Base-by-base conservation (phyloP, 2,888 invertebrate species). In the Meandrusa payeni region DNA sequence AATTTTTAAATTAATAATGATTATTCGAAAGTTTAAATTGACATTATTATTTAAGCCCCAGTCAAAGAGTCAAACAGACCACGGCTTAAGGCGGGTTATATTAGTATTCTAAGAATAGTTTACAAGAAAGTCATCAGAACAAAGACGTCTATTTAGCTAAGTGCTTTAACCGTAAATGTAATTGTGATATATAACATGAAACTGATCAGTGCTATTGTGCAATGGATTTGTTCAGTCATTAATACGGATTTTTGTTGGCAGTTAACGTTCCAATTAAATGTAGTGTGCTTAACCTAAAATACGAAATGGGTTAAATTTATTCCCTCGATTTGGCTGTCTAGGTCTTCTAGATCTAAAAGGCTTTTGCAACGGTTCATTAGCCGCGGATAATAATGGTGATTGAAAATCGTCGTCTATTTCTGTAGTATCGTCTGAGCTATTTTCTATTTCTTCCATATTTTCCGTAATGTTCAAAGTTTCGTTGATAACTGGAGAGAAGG, bases 241-340 rank as follows among this genome's bases (percentile, higher is more conserved):
- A 48, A 39, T 47, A 47, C 40, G 44, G 53, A 51, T 59, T 56
- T 69, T 64, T 56, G 56, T 51, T 69, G 69, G 65, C 69, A 72
- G 72, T 75, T 62, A 55, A 61, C 57, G 47, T 54, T 38, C n/a
- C 7, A 12, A 57, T 49, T 48, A 42, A 46, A 40, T 38, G 11
- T 41, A 41, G 43, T 42, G 12, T 37, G 47, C 46, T 41, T 83
- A 87, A 65, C 87, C 87, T 77, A 87, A 68, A 55, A 87, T 85
- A 54, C 86, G 85, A 57, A 87, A 83, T 45, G 86, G 87, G 50
- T 85, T 87, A 47, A 86, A 87, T 68, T 85, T 85, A 57, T 74
- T 85, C 36, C 50, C 50, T 59, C 76, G 66, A 58, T 69, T 80
- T 19, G 67, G 68, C 44, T 57, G 52, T 46, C 76, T 77, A 10